Percentiles rank a stretch among this genome's conserved stretches.
phyloP scores from a whole-genome alignment of 2,888 invertebrate species.

The Tachina grossa region DNA sequence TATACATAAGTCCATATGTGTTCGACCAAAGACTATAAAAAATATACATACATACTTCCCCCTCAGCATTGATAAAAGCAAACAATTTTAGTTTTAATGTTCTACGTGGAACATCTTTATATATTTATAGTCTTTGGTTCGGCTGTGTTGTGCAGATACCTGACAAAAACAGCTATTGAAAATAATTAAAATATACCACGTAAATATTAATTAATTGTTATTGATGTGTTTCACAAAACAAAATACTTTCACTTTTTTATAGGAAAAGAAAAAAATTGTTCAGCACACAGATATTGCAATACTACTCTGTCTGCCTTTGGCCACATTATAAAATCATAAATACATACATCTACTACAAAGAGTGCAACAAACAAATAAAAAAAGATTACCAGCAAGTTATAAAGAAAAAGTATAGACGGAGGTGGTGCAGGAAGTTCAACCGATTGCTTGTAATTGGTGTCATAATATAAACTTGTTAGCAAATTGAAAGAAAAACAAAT shows the following conservation, averaged over 20 bases:
- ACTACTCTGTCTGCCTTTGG: not conserved
- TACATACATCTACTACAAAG: not conserved
- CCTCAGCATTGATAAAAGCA: no score
- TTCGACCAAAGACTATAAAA: no score
- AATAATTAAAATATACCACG: not conserved
- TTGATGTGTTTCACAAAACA: not conserved
- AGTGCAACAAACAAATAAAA: conserved; percentile 8
- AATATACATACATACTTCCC: no score
- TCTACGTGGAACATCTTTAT: no score
- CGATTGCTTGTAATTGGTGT: conserved; percentile 14
- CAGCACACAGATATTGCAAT: conserved; percentile 1
- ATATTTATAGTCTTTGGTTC: no score
- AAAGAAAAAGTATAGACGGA: not conserved
- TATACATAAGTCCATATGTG: no score
- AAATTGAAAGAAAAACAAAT: no score
- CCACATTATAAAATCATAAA: conserved; percentile 11
- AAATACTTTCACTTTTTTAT: conserved; percentile 19
- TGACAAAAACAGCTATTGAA: not conserved
- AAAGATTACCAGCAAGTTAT: not conserved
- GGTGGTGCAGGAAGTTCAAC: conserved; percentile 8
- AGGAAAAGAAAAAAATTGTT: not conserved
- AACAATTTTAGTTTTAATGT: no score
- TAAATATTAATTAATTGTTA: conserved; percentile 23
- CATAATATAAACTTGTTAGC: not conserved
- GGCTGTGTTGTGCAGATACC: not conserved